phyloP scores from a whole-genome alignment of 2,797 vertebrate species.

The Microchirus variegatus region DNA sequence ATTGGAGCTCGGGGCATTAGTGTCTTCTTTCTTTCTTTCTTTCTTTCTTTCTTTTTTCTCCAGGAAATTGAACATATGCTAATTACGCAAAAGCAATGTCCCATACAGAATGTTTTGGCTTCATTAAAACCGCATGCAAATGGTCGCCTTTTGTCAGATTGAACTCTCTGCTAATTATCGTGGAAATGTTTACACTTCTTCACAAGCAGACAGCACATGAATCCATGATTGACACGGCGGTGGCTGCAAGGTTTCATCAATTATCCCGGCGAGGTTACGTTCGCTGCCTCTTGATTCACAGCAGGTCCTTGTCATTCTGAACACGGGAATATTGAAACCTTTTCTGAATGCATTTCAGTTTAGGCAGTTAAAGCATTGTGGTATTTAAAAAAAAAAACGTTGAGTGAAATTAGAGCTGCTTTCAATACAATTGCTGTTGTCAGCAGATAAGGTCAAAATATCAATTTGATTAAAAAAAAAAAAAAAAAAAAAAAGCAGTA shows the following conservation, averaged over 20 bases:
- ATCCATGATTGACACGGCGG: conserved; percentile 59
- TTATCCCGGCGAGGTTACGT: conserved; percentile 63
- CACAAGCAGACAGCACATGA: conserved; percentile 42
- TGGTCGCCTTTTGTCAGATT: conserved; percentile 48
- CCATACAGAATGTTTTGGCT: conserved; percentile 51
- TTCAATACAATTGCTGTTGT: neutral
- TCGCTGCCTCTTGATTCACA: conserved; percentile 46
- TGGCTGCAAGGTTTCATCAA: conserved; percentile 56
- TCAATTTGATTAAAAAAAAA: too few species aligned
- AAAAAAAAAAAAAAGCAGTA: too few species aligned
- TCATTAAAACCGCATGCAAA: conserved; percentile 46
- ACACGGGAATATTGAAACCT: conserved; percentile 37
- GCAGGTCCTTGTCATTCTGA: conserved; percentile 50
- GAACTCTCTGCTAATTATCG: conserved; percentile 57
- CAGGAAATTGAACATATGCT: conserved; percentile 35
- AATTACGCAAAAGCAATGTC: conserved; percentile 35
- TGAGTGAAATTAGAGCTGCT: conserved; percentile 6
- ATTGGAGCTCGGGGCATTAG: conserved; percentile 18
- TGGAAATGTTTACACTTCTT: conserved; percentile 53
- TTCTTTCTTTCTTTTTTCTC: neutral
- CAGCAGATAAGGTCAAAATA: too few species aligned
- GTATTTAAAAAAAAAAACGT: conserved; percentile 16
- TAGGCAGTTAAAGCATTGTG: conserved; percentile 19
- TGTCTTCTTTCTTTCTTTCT: neutral
- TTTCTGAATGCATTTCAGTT: conserved; percentile 38